A percentile compares a stretch with the other conserved stretches of the same genome.
phyloP scores from a whole-genome alignment of 2,113 vertebrate species.

The Collichthys lucidus region DNA sequence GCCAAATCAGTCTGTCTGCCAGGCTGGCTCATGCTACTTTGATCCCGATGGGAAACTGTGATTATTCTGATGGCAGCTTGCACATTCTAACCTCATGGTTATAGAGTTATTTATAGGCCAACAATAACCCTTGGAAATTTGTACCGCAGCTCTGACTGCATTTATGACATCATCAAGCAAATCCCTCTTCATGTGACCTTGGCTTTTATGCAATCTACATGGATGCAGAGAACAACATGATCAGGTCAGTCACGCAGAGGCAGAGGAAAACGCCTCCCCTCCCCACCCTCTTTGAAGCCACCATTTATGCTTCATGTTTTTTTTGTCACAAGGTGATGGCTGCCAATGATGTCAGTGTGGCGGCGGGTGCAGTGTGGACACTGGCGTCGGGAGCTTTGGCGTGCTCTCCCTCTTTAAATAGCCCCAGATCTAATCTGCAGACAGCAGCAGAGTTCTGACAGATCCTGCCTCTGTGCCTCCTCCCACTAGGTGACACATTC shows the following conservation, averaged over 20 bases:
- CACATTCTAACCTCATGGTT: constrained; percentile 48
- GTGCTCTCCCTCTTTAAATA: constrained; percentile 81
- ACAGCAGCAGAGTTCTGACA: constrained; percentile 85
- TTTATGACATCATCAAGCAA: constrained; percentile 59
- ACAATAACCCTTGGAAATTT: constrained; percentile 48
- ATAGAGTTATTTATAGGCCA: constrained; percentile 50
- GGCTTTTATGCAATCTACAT: constrained; percentile 43
- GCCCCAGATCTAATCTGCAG: constrained; percentile 84
- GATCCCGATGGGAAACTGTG: constrained; percentile 57
- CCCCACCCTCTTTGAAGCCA: constrained; percentile 19
- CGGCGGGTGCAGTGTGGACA: constrained; percentile 62
- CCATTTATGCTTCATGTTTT: constrained; percentile 51
- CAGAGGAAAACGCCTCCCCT: background rate
- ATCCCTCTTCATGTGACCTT: constrained; percentile 63
- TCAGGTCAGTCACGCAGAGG: constrained; percentile 50
- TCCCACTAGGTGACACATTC: constrained; percentile 83
- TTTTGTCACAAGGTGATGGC: constrained; percentile 62
- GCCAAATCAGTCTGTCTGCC: constrained; percentile 47
- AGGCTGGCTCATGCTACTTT: constrained; percentile 53
- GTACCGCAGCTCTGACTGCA: constrained; percentile 29
- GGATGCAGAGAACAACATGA: constrained; percentile 27
- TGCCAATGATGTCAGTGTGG: constrained; percentile 66
- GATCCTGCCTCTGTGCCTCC: constrained; percentile 80
- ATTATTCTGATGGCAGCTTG: constrained; percentile 63
- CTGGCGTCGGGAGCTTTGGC: constrained; percentile 51